phyloP scores from a whole-genome alignment of 1,140 invertebrate species.

The Apolygus lucorum region DNA sequence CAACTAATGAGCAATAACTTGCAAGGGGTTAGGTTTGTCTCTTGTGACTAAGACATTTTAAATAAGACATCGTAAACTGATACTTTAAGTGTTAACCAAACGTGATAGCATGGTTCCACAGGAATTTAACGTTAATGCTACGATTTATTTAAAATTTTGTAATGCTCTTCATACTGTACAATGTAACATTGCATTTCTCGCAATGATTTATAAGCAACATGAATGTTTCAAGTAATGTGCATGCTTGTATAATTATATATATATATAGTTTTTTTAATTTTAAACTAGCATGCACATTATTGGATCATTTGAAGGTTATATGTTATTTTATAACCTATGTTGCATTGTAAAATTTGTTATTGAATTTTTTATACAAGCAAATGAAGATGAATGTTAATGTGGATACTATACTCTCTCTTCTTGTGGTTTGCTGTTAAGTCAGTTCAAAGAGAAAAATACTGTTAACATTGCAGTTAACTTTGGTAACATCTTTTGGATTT shows the following conservation, averaged over 20 bases:
- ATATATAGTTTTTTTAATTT: not conserved
- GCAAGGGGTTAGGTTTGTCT: not conserved
- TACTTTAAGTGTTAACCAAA: constrained; percentile 12
- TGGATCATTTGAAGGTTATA: not conserved
- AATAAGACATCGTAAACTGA: constrained; percentile 1
- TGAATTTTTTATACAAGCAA: not conserved
- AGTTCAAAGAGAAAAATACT: too few species aligned
- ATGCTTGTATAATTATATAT: not conserved
- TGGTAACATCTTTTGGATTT: not conserved
- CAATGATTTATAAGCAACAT: not conserved
- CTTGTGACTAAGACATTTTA: not conserved
- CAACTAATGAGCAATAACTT: constrained; percentile 1
- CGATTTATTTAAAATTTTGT: not conserved
- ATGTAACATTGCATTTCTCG: not conserved
- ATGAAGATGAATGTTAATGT: not conserved
- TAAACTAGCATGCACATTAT: not conserved
- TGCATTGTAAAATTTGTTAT: not conserved
- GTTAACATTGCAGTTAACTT: not conserved
- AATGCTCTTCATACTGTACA: not conserved
- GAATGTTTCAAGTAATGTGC: not conserved
- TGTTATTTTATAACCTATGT: not conserved
- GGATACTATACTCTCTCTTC: not conserved
- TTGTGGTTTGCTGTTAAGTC: constrained; percentile 11
- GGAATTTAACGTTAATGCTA: not conserved
- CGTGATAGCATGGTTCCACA: constrained; percentile 5